These are phyloP conservation scores for Psix sp. DNA, from an alignment of 1,140 invertebrate genomes.

Conservation along the genomic window DNA sequence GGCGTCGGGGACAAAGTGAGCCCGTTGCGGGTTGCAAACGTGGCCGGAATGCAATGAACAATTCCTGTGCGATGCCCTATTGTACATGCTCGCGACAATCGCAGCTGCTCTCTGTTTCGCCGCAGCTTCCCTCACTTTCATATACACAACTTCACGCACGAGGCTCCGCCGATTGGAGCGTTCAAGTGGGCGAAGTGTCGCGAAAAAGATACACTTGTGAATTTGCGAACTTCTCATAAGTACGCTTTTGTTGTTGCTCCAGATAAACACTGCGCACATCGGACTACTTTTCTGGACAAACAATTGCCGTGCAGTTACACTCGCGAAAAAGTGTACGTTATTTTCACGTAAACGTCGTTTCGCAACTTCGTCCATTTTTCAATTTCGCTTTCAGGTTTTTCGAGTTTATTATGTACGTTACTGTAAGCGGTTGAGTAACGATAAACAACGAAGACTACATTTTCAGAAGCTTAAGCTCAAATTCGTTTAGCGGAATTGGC, in stretches of 20 bases:
- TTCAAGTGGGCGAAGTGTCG: slow-evolving; percentile 32
- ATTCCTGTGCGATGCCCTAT: slow-evolving; percentile 54
- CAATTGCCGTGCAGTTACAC: too few relatives aligned
- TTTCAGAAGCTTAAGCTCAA: too few relatives aligned
- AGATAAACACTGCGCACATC: slow-evolving; percentile 27
- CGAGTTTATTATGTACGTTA: too few relatives aligned
- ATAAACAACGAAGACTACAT: too few relatives aligned
- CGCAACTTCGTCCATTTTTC: too few relatives aligned
- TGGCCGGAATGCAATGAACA: slow-evolving; percentile 69
- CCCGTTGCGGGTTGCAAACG: slow-evolving; percentile 55
- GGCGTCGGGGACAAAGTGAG: slow-evolving; percentile 22
- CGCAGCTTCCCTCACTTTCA: slow-evolving; percentile 22
- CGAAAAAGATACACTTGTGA: slow-evolving; percentile 47
- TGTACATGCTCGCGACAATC: slow-evolving; percentile 55
- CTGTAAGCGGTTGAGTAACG: too few relatives aligned
- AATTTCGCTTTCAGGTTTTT: too few relatives aligned
- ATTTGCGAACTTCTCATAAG: slow-evolving; percentile 42
- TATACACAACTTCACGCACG: slow-evolving; percentile 34
- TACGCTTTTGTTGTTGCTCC: slow-evolving; percentile 32
- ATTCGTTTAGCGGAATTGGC: too few relatives aligned
- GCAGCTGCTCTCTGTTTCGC: slow-evolving; percentile 50
- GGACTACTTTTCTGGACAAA: slow-evolving; percentile 30
- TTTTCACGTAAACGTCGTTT: too few relatives aligned
- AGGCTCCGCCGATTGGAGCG: slow-evolving; percentile 22
- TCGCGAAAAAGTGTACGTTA: too few relatives aligned